Base-by-base conservation (phyloP, 2,797 vertebrate genomes). In the Chromobotia macracanthus region DNA sequence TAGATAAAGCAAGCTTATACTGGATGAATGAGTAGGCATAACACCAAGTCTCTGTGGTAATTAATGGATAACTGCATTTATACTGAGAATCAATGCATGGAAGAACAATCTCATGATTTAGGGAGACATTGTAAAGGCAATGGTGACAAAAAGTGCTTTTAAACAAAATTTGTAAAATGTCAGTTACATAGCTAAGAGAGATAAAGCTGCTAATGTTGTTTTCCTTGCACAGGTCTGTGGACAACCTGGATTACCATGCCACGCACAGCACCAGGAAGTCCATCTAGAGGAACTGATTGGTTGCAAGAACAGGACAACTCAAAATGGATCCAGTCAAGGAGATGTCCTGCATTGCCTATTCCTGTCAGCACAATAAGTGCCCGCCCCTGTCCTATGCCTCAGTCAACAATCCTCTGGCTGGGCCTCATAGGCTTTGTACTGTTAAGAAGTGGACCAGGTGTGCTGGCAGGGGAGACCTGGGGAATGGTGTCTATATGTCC, bases 401-500 rank as follows among this genome's bases (percentile, higher is more conserved):
- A 50, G n/a, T 84, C 85, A 0, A 83, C 89, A 0, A 83, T 91
- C 35, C 90, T 93, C 75, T 93, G 92, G 93, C 87, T 94, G 73
- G 88, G 91, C 35, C 83, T 94, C 70, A 88, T 93, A 84, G 91
- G 90, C 87, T 90, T 88, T 0, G 87, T 92, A 15, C 84, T 94
- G 84, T 86, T 92, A 60, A 91, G 87, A 78, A 82, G 69, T n/a
- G 77, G 80, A 83, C 73, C 88, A 63, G 89, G 88, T 35, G 89
- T 90, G 76, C 89, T 87, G 0, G 94, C 94, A 0, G 93, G 94
- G 78, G 94, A 94, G 88, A 94, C 93, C 46, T 94, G 94, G 94
- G 94, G 94, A 8, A 88, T 93, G 87, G 94, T 94, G 79, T 94
- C 94, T 2, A 89, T 92, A 84, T 98, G 96, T 81, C 96, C 96